Evolutionary conservation across 2,113 vertebrate species (phyloP), one percentile per base, ranked within the genome.

Genomic region (Pachyramphus minor): DNA sequence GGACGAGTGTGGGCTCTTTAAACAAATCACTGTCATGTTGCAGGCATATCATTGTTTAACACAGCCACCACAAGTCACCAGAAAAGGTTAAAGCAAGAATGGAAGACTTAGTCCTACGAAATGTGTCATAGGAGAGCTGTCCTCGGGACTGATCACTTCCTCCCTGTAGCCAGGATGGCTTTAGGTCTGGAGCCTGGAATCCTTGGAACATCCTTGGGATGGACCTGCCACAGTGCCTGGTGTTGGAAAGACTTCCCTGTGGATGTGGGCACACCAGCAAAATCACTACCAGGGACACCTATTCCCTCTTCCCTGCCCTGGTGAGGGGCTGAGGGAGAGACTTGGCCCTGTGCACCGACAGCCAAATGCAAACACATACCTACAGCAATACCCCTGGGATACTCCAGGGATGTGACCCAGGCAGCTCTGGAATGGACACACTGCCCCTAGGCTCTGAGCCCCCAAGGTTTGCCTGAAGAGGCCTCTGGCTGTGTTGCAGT

Each of bases 1-100:
- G 95, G 96, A 95, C 87, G 95, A 94, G 91, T 81, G 87, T 95
- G 96, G 94, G 84, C 87, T 94, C 87, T 94, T 95, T 90, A 95
- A 97, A 97, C 96, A 97, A 97, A 97, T 97, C 96, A 96, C 95
- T 97, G 97, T 96, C 95, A 95, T 94, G 87, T 92, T 90, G 91
- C 87, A 59, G 84, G 91, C 94, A 77, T 87, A 96, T 95, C 87
- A 91, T 71, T 81, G 93, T 92, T 96, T 93, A 97, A 96, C 91
- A 94, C 69, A 76, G 91, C 64, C 84, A 93, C 93, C 94, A 72
- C 93, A 64, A 96, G 95, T 94, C 95, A 93, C 93, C 68, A 86
- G 94, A 60, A 97, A 95, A 97, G 96, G 97, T 95, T 95, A 97
- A 92, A 93, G 84, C 87, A 74, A 77, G 71, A 87, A 87, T 76